Evolutionary conservation across 2,797 vertebrate species (phyloP), one percentile per base, ranked within the genome.

Genomic region (Melanotaenia maccullochi): DNA sequence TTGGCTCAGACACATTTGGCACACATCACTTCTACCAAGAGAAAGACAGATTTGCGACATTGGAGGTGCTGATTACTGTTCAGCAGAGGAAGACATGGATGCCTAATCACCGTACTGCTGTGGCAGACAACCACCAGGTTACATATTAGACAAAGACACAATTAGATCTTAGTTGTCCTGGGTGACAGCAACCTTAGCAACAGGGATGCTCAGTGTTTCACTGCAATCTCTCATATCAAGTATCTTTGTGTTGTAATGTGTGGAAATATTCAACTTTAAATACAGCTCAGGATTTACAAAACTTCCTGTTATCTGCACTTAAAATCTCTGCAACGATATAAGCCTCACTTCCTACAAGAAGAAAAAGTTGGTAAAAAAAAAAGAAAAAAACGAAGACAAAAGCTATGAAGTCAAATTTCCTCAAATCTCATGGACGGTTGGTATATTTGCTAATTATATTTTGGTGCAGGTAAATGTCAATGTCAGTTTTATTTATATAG

Each of bases 1-100:
- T 80, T 75, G 76, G 78, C 74, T 60, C 76, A 68, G 82, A 87
- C 85, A 88, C 66, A 88, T 71, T 79, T 87, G 83, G 84, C 85
- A 61, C 65, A 71, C 83, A 76, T 81, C 68, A 66, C 68, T 62
- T 83, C 73, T 68, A 81, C 71, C 79, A 62, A 69, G 83, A 85
- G 73, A 85, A 79, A 79, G 75, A 87, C 68, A 79, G 71, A 85
- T 83, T 75, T 32, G 51, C 47, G 78, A 73, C 79, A 82, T 78
- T 60, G 68, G 52, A 77, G 58, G 47, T 30, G 69, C 74, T 76
- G 81, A 85, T 83, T 77, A 83, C 63, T 82, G 79, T 75, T 87
- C 65, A 81, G 60, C 75, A 79, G 82, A 83, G 80, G 71, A 76
- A 67, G 70, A 73, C 83, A 81, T 52, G 60, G 73, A 84, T 40